Evolutionary conservation across 2,888 invertebrate species (phyloP), one percentile per base, ranked within the genome.

Genomic region (Bibio marci): DNA sequence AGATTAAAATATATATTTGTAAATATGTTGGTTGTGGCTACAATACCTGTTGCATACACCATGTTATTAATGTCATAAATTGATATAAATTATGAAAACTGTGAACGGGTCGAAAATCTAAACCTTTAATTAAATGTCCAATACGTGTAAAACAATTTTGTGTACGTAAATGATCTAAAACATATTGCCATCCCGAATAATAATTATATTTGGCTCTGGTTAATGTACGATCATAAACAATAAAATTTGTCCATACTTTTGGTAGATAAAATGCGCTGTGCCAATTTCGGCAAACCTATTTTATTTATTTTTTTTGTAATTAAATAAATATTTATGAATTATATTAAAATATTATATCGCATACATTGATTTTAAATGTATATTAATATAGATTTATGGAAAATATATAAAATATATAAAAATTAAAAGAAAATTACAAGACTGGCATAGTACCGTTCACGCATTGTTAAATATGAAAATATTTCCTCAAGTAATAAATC

Each of bases 41-140:
- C 44, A 30, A 41, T 39, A 19, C 61, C 50, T 68, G 70, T 47
- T 78, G 77, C 1, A 74, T 69, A 51, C 75, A 82, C 67, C 77
- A 78, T 0, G 78, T 71, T n/a, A 85, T 55, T 64, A 85, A 74
- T 41, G 80, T 76, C 71, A 86, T 79, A 52, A 86, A 86, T 54
- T 85, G 83, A 54, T 78, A 83, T 31, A 86, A 66, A 55, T 85
- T 85, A 56, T 80, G 78, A 49, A 83, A 80, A 54, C 83, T 82
- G 42, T 71, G 63, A 64, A 76, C 76, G 1, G 83, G 83, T 26
- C 73, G 69, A 46, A 87, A 73, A 13, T 76, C 67, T 25, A 86
- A 59, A 10, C 67, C 67, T 41, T 73, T 67, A 49, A 85, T 69
- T 50, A 73, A 65, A 36, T 61, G 63, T 0, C 83, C 83, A 18